Base-by-base conservation (phyloP, 2,797 vertebrate genomes). In the Sorex maritimensis region DNA sequence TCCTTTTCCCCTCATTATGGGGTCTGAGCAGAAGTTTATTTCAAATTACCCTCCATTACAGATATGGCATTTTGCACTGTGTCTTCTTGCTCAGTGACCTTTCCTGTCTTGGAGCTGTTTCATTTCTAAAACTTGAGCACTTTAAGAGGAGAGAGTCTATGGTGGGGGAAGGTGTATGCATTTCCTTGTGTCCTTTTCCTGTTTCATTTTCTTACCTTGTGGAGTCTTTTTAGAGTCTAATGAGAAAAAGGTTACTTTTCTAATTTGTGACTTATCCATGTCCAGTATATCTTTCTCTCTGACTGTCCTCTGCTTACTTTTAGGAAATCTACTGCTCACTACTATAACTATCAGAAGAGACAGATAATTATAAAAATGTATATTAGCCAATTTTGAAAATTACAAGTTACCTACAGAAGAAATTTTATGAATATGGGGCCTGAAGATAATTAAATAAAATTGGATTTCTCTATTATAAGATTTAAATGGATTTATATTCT, bases 401-500 rank as follows among this genome's bases (percentile, higher is more conserved):
- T 81, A 92, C n/a, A 92, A 93, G 74, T 69, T 91, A 88, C 81
- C 95, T 92, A 85, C 49, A 55, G 30, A 87, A 93, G 80, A 95
- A 77, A 30, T 90, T 95, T 93, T 88, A 72, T 83, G 55, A 95
- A 79, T 21, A 87, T 78, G 71, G 44, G 74, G 28, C 75, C 92
- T 78, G 38, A 44, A 92, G 30, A 92, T 92, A 87, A 95, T 91
- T 74, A 92, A 92, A 90, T 92, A 96, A 91, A 95, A 96, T 93
- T 88, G 86, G 61, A 96, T 81, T 55, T 49, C 30, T 79, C 72
- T 84, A 71, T 74, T 94, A 52, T 86, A 93, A 90, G 77, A 95
- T 30, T 93, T 72, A 93, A 94, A 79, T 95, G 61, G 58, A 86
- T 55, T 90, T 83, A 75, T 71, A 17, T 78, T 90, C 30, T 84